Conservation (phyloP, 2,888 invertebrate species). For the Exocentrus adspersus region DNA sequence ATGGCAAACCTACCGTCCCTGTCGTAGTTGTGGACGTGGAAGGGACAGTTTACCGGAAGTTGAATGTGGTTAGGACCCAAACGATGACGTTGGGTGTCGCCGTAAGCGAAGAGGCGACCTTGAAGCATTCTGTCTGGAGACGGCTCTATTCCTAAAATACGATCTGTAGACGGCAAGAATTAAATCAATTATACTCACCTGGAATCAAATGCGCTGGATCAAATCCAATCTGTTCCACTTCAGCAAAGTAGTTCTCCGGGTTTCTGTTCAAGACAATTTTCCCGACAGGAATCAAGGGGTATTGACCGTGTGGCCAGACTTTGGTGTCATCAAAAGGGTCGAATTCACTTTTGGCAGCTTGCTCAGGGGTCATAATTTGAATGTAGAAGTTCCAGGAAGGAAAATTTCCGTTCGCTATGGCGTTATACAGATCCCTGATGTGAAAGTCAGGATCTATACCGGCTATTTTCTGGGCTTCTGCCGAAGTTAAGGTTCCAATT, state of each 20-base stretch:
- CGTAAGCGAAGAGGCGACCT: slow-evolving; percentile 87
- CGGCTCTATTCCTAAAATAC: slow-evolving; percentile 79
- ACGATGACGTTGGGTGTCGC: slow-evolving; percentile 90
- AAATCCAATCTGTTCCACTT: slow-evolving; percentile 93
- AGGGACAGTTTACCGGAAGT: slow-evolving; percentile 95
- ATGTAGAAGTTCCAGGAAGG: slow-evolving; percentile 86
- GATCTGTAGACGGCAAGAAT: slow-evolving; percentile 8
- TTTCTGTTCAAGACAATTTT: slow-evolving; percentile 87
- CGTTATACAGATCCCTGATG: slow-evolving; percentile 89
- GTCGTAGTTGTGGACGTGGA: slow-evolving; percentile 80
- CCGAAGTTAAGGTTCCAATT: slow-evolving; percentile 68
- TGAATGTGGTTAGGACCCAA: slow-evolving; percentile 92
- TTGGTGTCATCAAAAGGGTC: slow-evolving; percentile 96
- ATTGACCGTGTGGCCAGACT: slow-evolving; percentile 90
- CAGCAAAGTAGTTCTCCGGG: slow-evolving; percentile 92
- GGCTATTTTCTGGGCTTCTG: slow-evolving; percentile 75
- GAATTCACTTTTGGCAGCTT: slow-evolving; percentile 81
- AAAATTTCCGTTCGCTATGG: slow-evolving; percentile 77
- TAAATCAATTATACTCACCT: no score
- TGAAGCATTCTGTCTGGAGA: slow-evolving; percentile 94
- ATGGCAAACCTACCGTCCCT: slow-evolving; percentile 78
- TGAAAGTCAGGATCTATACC: slow-evolving; percentile 89
- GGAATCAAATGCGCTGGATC: slow-evolving; percentile 90
- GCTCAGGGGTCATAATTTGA: slow-evolving; percentile 87
- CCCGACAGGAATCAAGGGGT: slow-evolving; percentile 89